Conservation (phyloP, 2,113 vertebrate genomes). For the Galbula dea region DNA sequence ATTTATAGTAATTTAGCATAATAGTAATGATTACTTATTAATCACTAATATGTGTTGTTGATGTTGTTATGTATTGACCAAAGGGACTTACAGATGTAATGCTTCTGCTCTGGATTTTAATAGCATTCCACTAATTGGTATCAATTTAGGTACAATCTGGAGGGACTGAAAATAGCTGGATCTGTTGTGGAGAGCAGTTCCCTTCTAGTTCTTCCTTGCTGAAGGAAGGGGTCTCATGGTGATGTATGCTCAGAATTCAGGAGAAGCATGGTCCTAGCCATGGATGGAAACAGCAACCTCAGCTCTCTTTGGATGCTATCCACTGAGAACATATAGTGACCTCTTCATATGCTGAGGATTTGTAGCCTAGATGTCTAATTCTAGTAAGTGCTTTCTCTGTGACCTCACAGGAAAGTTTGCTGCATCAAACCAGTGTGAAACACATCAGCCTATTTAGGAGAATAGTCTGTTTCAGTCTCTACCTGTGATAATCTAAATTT, state of each 20-base stretch:
- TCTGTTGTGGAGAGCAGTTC: background rate
- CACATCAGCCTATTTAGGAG: background rate
- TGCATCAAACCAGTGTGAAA: background rate
- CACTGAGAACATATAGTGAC: background rate
- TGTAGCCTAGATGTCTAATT: background rate
- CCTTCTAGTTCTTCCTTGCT: background rate
- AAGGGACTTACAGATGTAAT: background rate
- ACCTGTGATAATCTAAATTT: background rate
- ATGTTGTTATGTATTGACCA: background rate
- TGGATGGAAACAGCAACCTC: background rate
- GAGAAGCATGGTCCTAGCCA: background rate
- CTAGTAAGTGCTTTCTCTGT: background rate
- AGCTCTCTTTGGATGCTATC: background rate
- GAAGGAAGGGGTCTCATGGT: background rate
- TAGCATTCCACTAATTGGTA: background rate
- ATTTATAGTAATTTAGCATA: background rate
- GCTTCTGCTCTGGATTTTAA: background rate
- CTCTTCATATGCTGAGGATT: background rate
- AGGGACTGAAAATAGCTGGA: background rate
- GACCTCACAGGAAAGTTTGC: background rate
- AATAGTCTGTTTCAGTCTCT: background rate
- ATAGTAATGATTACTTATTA: background rate
- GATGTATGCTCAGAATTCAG: background rate
- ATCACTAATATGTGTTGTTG: background rate
- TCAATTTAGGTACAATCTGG: background rate